Conservation (phyloP, 2,888 invertebrate species). For the Parnassius apollo region DNA sequence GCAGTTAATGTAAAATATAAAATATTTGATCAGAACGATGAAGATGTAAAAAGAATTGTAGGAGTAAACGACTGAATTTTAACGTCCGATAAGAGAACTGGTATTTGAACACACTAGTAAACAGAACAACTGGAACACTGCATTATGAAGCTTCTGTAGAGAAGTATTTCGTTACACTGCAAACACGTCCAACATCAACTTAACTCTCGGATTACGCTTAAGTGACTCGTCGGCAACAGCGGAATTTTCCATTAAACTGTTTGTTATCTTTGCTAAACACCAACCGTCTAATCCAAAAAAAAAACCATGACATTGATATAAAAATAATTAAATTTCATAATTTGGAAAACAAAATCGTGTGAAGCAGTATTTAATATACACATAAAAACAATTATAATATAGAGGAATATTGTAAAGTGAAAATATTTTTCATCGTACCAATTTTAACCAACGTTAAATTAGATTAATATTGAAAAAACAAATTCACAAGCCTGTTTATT, state of each 20-base stretch:
- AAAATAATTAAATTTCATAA: too few species aligned
- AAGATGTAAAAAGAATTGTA: conserved; percentile 29
- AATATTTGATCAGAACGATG: too few species aligned
- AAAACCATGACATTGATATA: conserved; percentile 31
- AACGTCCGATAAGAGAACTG: conserved; percentile 39
- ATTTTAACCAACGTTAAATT: too few species aligned
- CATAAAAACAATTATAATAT: too few species aligned
- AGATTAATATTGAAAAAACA: conserved; percentile 2
- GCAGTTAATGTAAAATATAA: too few species aligned
- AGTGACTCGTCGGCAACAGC: conserved; percentile 75
- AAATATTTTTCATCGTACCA: too few species aligned
- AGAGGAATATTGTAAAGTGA: too few species aligned
- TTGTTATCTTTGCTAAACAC: conserved; percentile 71
- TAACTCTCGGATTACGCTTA: conserved; percentile 67
- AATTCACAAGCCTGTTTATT: conserved; percentile 14
- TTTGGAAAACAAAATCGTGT: too few species aligned
- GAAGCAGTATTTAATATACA: too few species aligned
- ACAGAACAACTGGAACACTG: conserved; percentile 58
- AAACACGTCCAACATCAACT: conserved; percentile 72
- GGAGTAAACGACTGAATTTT: too few species aligned
- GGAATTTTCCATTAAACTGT: conserved; percentile 73
- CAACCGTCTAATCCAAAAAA: conserved; percentile 51
- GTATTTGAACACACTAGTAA: conserved; percentile 37
- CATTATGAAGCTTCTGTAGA: conserved; percentile 62
- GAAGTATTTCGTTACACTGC: conserved; percentile 63